Evolutionary conservation across 2,113 vertebrate genomes (phyloP).

Genomic region (Panthera tigris): DNA sequence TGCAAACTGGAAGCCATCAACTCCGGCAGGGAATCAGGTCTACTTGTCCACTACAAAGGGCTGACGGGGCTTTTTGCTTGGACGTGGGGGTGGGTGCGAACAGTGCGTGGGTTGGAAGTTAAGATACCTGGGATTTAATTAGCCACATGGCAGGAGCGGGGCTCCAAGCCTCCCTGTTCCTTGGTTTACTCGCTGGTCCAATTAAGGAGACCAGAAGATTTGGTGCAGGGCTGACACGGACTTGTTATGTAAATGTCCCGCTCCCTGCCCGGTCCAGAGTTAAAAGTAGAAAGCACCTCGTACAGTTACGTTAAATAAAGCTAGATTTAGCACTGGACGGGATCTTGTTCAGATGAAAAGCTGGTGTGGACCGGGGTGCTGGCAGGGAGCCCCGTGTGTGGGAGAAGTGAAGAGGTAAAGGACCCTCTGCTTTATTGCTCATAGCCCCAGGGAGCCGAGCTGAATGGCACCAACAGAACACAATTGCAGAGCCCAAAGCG

Average conservation of each 20-base stretch:
- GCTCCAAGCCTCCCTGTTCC: too few relatives aligned
- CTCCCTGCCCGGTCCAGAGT: neutral
- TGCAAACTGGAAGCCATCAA: neutral
- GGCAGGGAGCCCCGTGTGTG: neutral
- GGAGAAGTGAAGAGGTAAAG: neutral
- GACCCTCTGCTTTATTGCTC: neutral
- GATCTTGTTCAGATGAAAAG: slow-evolving; percentile 37
- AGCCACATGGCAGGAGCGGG: neutral
- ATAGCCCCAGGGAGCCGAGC: too few relatives aligned
- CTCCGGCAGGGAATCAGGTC: neutral
- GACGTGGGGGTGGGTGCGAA: too few relatives aligned
- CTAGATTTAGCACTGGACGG: neutral
- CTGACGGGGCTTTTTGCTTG: neutral
- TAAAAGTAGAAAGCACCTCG: neutral
- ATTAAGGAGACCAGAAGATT: neutral
- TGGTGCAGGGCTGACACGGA: neutral
- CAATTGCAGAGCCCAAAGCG: neutral
- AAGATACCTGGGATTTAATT: neutral
- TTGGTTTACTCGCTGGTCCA: neutral
- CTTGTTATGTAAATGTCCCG: neutral
- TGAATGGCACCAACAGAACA: neutral
- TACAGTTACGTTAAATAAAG: neutral
- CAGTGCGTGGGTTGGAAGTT: neutral
- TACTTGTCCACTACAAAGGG: neutral
- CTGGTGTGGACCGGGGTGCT: neutral